A percentile compares a stretch with the other conserved stretches of the same genome.
Conservation (phyloP, 1,140 invertebrate genomes). For the Phortica variegata region DNA sequence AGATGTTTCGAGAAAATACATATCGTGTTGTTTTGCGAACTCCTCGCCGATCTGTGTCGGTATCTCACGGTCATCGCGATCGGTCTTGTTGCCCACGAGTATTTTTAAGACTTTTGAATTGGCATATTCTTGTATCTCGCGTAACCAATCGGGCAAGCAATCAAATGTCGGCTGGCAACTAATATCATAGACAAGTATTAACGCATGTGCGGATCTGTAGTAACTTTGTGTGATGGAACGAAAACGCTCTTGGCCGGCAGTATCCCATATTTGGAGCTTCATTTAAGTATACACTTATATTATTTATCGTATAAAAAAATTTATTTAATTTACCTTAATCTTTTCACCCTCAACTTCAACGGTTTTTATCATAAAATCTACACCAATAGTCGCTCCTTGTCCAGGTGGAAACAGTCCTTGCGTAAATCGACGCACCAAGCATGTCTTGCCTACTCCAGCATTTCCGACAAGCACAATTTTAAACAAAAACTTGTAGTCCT, state of each 20-base stretch:
- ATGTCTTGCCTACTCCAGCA: slow-evolving; percentile 93
- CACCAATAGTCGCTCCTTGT: slow-evolving; percentile 98
- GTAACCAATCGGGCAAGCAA: slow-evolving; percentile 90
- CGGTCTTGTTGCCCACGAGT: slow-evolving; percentile 94
- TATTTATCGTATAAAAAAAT: too few relatives aligned
- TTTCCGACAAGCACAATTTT: slow-evolving; percentile 96
- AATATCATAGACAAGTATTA: slow-evolving; percentile 97
- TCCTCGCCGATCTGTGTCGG: slow-evolving; percentile 92
- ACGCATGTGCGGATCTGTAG: slow-evolving; percentile 94
- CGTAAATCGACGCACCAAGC: slow-evolving; percentile 86
- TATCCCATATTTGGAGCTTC: slow-evolving; percentile 93
- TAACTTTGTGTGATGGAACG: slow-evolving; percentile 94
- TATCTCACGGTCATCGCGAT: slow-evolving; percentile 92
- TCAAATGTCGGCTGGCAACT: slow-evolving; percentile 97
- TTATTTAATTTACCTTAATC: slow-evolving; percentile 77
- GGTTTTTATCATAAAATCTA: slow-evolving; percentile 99
- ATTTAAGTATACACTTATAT: too few relatives aligned
- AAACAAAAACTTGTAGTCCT: slow-evolving; percentile 97
- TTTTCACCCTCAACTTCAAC: slow-evolving; percentile 97
- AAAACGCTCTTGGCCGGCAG: slow-evolving; percentile 86
- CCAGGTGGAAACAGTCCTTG: slow-evolving; percentile 93
- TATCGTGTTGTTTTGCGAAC: slow-evolving; percentile 91
- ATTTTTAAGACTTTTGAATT: slow-evolving; percentile 91
- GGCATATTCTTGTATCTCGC: slow-evolving; percentile 96
- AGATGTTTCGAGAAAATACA: slow-evolving; percentile 98